Conservation (phyloP, 2,888 invertebrate species). For the Tetanocera ferruginea region DNA sequence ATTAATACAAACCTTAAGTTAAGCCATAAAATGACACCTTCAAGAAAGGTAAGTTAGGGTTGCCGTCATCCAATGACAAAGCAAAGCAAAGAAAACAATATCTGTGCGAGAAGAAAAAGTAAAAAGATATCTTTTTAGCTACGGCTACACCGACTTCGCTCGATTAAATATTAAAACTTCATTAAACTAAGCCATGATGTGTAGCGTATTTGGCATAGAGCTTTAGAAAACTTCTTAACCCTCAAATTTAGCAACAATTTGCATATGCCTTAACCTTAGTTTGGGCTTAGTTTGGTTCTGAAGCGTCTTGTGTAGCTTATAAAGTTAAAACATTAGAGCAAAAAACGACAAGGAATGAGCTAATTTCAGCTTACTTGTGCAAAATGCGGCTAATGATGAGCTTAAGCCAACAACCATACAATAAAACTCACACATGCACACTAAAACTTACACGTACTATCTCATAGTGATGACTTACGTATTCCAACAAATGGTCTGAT, state of each 20-base stretch:
- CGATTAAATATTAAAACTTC: too few species aligned
- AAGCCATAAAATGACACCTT: constrained; percentile 6
- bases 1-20: too few species aligned
- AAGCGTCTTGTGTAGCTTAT: too few species aligned
- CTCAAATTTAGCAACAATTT: neutral
- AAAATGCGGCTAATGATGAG: constrained; percentile 17
- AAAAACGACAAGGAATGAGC: neutral
- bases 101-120: too few species aligned
- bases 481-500: constrained; percentile 60
- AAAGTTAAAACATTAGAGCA: too few species aligned
- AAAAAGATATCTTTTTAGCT: too few species aligned
- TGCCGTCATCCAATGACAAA: too few species aligned
- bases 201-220: too few species aligned
- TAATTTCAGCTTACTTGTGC: neutral
- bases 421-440: neutral
- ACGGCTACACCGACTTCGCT: too few species aligned
- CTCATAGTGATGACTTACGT: neutral
- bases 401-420: neutral
- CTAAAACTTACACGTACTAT: neutral
- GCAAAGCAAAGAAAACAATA: too few species aligned
- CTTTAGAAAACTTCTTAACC: neutral
- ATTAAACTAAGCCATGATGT: too few species aligned
- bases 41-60: too few species aligned
- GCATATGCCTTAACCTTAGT: neutral
- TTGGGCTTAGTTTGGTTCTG: neutral